Evolutionary conservation across 2,113 vertebrate genomes (phyloP), one percentile per base, ranked within the genome.

Genomic region (Maccullochella peelii): DNA sequence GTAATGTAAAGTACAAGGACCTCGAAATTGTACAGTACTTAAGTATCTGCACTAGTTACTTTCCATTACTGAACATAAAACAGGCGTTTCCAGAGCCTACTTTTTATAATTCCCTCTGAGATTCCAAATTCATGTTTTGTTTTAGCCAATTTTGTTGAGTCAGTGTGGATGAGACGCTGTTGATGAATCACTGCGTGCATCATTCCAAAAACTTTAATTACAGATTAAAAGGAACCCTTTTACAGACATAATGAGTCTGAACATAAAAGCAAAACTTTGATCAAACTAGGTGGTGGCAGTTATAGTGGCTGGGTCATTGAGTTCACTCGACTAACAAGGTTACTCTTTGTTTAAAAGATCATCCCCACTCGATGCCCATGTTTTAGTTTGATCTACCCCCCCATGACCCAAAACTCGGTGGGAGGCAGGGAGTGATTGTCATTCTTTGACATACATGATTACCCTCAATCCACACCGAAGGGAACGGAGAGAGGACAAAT

Each of bases 401-500:
- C 40, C 40, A 8, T 61, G 88, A 91, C 88, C 89, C 52, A 69
- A 79, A 90, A 82, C 86, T 15, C 74, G 1, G 68, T 77, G 86
- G 93, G 89, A 87, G 86, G 86, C 55, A 61, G 59, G 63, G 36
- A 82, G 71, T 58, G 84, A 83, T 86, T 93, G 82, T 90, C 83
- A 90, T 85, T 85, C 93, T 89, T 79, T 89, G 83, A 90, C 87
- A 80, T 33, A 86, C 87, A 83, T 88, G 91, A 91, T 90, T 89
- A 92, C 86, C 72, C 83, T 77, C 69, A 73, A 86, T 84, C 85
- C 67, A 54, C 55, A 55, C 70, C 16, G 23, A 16, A 27, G 72
- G 74, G 68, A 79, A 77, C 9, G 15, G 68, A 23, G 58, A 80
- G 79, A 84, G 87, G 83, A 86, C 73, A 86, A 86, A 86, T 76